Conservation (phyloP, 1,140 invertebrate species). For the Telenomus remus region DNA sequence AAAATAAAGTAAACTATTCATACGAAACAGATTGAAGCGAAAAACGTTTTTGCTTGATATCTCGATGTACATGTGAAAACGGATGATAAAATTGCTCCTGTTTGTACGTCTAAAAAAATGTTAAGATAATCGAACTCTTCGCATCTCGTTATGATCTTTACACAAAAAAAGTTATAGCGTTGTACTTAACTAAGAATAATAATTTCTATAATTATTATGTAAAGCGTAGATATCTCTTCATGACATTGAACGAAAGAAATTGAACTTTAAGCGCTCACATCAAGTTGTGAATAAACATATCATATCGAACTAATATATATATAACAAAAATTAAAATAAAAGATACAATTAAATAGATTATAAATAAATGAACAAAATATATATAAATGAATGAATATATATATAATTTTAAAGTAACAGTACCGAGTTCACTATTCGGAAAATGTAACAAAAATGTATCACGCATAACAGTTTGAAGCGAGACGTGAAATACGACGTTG, state of each 20-base stretch:
- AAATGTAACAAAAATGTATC: constrained; percentile 40
- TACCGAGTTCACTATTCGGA: constrained; percentile 47
- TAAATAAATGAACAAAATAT: constrained; percentile 48
- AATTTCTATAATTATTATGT: constrained; percentile 58
- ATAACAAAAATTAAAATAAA: constrained; percentile 58
- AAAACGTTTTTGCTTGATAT: neutral
- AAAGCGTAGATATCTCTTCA: constrained; percentile 61
- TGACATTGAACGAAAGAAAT: constrained; percentile 60
- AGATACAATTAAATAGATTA: constrained; percentile 70
- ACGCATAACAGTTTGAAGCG: constrained; percentile 41
- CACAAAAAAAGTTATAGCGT: constrained; percentile 38
- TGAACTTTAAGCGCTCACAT: constrained; percentile 74
- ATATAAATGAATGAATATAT: constrained; percentile 38
- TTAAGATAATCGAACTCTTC: constrained; percentile 28
- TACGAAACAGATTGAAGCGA: constrained; percentile 37
- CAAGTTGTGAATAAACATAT: constrained; percentile 77
- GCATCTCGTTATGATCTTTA: constrained; percentile 50
- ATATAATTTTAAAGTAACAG: constrained; percentile 49
- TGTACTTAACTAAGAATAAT: constrained; percentile 64
- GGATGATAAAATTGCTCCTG: constrained; percentile 10
- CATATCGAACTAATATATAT: constrained; percentile 74
- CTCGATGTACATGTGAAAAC: neutral
- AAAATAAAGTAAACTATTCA: constrained; percentile 46
- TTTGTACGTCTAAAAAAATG: constrained; percentile 1
- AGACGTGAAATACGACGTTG: constrained; percentile 14